Percentiles rank a stretch among this genome's conserved stretches.
phyloP scores from a whole-genome alignment of 2,888 invertebrate species.

The Eucriotettix oculatus region DNA sequence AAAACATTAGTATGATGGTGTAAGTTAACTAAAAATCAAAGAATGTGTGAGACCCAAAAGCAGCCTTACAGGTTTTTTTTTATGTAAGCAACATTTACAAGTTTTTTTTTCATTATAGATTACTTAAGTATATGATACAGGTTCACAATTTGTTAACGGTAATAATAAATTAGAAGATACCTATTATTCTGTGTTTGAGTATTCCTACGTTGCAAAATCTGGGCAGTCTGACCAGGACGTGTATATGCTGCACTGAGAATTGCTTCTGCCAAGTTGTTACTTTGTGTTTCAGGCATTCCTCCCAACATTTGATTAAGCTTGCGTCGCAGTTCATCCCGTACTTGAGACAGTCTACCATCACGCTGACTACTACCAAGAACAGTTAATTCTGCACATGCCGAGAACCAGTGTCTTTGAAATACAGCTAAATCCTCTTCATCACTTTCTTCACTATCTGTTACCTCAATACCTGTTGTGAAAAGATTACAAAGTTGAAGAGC shows the following conservation, averaged over 20 bases:
- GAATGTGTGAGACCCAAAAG: too few relatives aligned
- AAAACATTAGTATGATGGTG: too few relatives aligned
- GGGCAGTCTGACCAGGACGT: conserved; percentile 18
- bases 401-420: conserved; percentile 27
- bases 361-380: conserved; percentile 17
- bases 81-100: too few relatives aligned
- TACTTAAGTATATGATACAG: too few relatives aligned
- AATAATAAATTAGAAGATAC: not conserved
- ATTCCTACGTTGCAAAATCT: conserved; percentile 12
- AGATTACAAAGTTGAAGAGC: not conserved
- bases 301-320: conserved; percentile 29
- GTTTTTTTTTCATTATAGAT: too few relatives aligned
- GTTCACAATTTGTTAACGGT: too few relatives aligned
- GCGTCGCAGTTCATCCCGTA: conserved; percentile 28
- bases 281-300: conserved; percentile 16
- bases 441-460: conserved; percentile 29
- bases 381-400: conserved; percentile 18
- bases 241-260: conserved; percentile 21
- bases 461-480: conserved; percentile 24
- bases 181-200: not conserved
- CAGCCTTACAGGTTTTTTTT: too few relatives aligned
- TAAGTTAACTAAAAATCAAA: too few relatives aligned
- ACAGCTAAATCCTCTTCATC: conserved; percentile 19
- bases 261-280: conserved; percentile 17
- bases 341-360: conserved; percentile 22